Evolutionary conservation across 2,113 vertebrate genomes (phyloP), one percentile per base, ranked within the genome.

Genomic region (Cygnus atratus): DNA sequence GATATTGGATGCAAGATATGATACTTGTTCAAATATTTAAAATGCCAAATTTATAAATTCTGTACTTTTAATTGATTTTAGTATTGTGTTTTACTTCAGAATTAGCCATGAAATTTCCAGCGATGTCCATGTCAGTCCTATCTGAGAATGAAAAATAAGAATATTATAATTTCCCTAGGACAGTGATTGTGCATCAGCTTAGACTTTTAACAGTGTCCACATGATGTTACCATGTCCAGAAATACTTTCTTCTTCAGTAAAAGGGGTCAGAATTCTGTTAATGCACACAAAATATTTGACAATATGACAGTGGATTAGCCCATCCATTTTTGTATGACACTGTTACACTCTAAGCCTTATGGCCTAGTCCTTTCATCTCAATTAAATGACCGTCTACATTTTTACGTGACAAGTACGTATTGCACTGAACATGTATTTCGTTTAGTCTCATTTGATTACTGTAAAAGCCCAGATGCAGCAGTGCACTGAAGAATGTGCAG

Each of bases 401-500:
- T 88, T 71, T 66, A 52, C 1, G 0, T 74, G 33, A 79, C 67
- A 87, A 73, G 13, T 65, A 17, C 63, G 24, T 29, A 72, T 91
- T 91, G n/a, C 44, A 24, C 20, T 14, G 43, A 87, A 57, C 25
- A 57, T 76, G 29, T 52, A 85, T 84, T 86, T 86, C 9, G 10
- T 70, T 91, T 90, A 37, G 81, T 57, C 72, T 92, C 59, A 44
- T 85, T 82, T 92, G 31, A 67, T 89, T 80, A n/a, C 66, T 87
- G 9, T 44, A 70, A 76, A 87, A 52, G 22, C 61, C 58, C 71
- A 93, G 54, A 76, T 87, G 78, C 13, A 87, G 66, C 26, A 78
- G 37, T 13, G 37, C 68, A 39, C 44, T 80, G 55, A 90, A 91
- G 90, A 93, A 83, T 14, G 18, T 55, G 75, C 59, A 28, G 13